Evolutionary conservation across 2,797 vertebrate genomes (phyloP).

Genomic region (Lateolabrax maculatus): DNA sequence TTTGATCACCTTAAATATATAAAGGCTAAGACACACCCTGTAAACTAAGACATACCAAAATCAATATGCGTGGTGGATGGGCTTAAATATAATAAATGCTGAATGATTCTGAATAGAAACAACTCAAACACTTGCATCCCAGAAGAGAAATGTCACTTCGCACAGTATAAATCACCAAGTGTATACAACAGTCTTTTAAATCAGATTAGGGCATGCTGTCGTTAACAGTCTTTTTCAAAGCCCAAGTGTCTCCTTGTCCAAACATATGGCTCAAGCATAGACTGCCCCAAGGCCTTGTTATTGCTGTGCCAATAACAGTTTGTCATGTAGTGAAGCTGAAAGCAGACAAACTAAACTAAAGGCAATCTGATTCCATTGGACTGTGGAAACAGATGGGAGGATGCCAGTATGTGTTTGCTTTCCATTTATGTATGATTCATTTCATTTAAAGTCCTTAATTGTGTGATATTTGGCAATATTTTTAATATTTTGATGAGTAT

Average conservation of each 20-base stretch:
- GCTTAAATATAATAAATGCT: constrained; percentile 18
- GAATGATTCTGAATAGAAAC: constrained; percentile 18
- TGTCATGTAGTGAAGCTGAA: constrained; percentile 83
- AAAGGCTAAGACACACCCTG: neutral
- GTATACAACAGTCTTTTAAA: constrained; percentile 58
- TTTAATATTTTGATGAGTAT: constrained; percentile 36
- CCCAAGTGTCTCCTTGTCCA: constrained; percentile 81
- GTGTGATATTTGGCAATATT: constrained; percentile 35
- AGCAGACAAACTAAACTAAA: constrained; percentile 84
- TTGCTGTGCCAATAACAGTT: constrained; percentile 86
- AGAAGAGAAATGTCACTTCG: constrained; percentile 33
- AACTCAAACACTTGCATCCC: constrained; percentile 24
- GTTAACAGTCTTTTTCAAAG: constrained; percentile 76
- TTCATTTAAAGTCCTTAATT: constrained; percentile 40
- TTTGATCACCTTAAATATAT: neutral
- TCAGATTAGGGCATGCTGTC: constrained; percentile 63
- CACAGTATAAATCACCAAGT: constrained; percentile 26
- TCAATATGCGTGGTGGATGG: constrained; percentile 10
- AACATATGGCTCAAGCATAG: constrained; percentile 85
- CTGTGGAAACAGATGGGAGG: constrained; percentile 63
- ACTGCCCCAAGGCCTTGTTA: constrained; percentile 83
- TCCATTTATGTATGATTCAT: constrained; percentile 54
- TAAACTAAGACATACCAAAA: neutral
- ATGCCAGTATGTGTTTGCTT: constrained; percentile 60
- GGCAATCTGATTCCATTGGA: constrained; percentile 79